A percentile compares a stretch with the other conserved stretches of the same genome.
phyloP scores from a whole-genome alignment of 1,140 invertebrate genomes.

The Venturia canescens region DNA sequence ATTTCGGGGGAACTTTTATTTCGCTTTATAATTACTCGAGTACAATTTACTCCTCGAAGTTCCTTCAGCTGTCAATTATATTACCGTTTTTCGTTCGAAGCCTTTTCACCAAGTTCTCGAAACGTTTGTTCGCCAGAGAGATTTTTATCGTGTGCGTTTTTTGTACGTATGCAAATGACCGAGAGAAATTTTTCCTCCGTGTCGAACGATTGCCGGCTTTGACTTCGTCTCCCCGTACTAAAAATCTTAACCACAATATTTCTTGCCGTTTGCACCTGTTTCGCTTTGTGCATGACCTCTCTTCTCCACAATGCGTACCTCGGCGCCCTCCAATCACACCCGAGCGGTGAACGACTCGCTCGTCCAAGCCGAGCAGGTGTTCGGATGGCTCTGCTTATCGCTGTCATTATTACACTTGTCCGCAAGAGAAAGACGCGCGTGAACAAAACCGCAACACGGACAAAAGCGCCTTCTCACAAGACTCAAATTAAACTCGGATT shows the following conservation, averaged over 20 bases:
- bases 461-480: neutral
- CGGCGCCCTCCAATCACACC: slow-evolving; percentile 28
- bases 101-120: no score
- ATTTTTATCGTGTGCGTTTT: no score
- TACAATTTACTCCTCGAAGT: no score
- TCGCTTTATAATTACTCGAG: no score
- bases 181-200: no score
- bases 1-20: no score
- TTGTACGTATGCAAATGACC: no score
- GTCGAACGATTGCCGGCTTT: neutral
- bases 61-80: no score
- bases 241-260: neutral
- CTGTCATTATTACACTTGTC: neutral
- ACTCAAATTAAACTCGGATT: neutral
- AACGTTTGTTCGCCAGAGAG: no score
- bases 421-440: neutral
- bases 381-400: slow-evolving; percentile 7
- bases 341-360: slow-evolving; percentile 22
- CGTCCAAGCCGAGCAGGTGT: slow-evolving; percentile 20
- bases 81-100: no score
- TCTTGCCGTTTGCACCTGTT: slow-evolving; percentile 31
- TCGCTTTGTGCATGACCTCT: slow-evolving; percentile 6
- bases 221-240: neutral
- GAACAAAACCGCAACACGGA: neutral
- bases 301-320: neutral